Conservation (phyloP, 92 coral and sea anemone species). For the Epizoanthus fatuus region DNA sequence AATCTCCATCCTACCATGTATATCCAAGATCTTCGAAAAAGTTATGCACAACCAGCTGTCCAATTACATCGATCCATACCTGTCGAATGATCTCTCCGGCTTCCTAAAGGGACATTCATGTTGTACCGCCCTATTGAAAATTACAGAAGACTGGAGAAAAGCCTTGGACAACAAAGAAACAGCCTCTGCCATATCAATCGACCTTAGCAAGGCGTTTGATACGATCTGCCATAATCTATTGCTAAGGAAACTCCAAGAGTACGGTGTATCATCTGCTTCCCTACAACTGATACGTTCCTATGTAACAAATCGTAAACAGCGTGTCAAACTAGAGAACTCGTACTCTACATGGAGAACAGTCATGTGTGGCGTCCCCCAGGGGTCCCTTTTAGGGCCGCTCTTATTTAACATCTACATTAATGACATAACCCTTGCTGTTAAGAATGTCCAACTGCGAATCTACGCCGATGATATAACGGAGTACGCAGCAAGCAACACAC, state of each 20-base stretch:
- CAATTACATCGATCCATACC: no score
- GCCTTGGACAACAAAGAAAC: neutral
- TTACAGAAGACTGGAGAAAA: conserved; percentile 7
- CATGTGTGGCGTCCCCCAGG: no score
- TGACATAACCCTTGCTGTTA: no score
- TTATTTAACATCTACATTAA: neutral
- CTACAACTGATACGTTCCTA: no score
- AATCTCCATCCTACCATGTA: neutral
- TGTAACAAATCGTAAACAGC: no score
- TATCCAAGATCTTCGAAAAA: no score
- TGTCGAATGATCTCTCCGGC: neutral
- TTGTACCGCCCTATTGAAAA: neutral
- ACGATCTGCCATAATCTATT: neutral
- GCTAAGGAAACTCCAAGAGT: neutral
- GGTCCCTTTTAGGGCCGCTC: neutral
- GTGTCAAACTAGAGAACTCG: no score
- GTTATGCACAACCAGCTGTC: no score
- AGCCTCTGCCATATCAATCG: neutral
- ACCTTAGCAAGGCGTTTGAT: neutral
- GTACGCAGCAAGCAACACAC: neutral
- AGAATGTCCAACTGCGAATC: conserved; percentile 7
- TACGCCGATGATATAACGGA: conserved; percentile 1
- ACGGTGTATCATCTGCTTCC: no score
- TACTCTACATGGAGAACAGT: no score
- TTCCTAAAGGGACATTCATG: neutral